Conservation (phyloP, 2,113 vertebrate genomes). For the Ranitomeya imitator region DNA sequence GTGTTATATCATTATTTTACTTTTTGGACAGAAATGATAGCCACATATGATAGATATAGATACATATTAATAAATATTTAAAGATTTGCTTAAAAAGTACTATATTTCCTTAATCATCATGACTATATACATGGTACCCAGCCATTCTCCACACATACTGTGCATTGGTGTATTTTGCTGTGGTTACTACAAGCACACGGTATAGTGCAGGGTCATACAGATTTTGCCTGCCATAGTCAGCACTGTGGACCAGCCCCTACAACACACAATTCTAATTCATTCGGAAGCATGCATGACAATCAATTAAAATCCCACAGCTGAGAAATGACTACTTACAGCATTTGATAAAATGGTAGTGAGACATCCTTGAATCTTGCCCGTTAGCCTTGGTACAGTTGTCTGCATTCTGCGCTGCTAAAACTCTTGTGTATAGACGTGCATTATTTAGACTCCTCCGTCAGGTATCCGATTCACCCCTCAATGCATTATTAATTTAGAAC, state of each 20-base stretch:
- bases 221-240: constrained; percentile 28
- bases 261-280: constrained; percentile 60
- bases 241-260: constrained; percentile 62
- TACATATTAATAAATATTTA: neutral
- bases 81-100: neutral
- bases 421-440: constrained; percentile 74
- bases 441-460: constrained; percentile 79
- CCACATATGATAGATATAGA: neutral
- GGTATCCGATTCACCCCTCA: constrained; percentile 73
- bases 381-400: constrained; percentile 73
- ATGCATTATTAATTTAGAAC: constrained; percentile 74
- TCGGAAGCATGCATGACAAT: constrained; percentile 46
- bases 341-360: constrained; percentile 95
- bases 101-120: neutral
- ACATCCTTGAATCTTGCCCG: constrained; percentile 83
- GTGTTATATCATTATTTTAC: neutral
- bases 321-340: constrained; percentile 85
- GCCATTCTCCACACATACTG: neutral
- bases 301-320: neutral
- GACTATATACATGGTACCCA: neutral
- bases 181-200: constrained; percentile 19
- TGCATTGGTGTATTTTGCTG: neutral
- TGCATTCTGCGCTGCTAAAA: constrained; percentile 73
- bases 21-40: neutral
- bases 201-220: constrained; percentile 54